These are phyloP conservation scores for Patagioenas fasciata DNA, from an alignment of 2,113 vertebrate species.

Conservation along the genomic window DNA sequence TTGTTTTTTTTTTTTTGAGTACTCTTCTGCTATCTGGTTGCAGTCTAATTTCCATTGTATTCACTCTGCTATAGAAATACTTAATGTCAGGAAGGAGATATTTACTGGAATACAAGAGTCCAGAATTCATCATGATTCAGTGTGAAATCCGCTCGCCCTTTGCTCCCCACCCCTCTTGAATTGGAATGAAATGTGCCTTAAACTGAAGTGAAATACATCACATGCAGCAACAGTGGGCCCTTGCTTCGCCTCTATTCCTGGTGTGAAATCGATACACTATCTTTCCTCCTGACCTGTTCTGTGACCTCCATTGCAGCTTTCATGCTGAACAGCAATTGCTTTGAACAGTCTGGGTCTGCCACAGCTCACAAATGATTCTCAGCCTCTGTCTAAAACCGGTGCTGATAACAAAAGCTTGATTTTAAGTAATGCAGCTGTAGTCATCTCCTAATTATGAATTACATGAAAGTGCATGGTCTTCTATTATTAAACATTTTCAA, in stretches of 20 bases:
- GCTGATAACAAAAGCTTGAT: constrained; percentile 80
- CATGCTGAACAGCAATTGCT: constrained; percentile 89
- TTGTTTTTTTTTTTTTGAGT: neutral
- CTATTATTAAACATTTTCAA: constrained; percentile 77
- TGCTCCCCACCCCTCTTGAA: constrained; percentile 81
- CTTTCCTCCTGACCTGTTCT: constrained; percentile 88
- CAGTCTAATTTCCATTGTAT: constrained; percentile 76
- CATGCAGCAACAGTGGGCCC: constrained; percentile 77
- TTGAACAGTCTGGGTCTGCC: constrained; percentile 85
- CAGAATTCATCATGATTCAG: constrained; percentile 87
- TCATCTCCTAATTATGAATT: constrained; percentile 86
- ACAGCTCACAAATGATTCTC: constrained; percentile 82
- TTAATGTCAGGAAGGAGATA: constrained; percentile 79
- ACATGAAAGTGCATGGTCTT: constrained; percentile 76
- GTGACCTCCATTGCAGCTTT: constrained; percentile 89
- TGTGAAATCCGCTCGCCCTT: constrained; percentile 84
- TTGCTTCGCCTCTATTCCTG: constrained; percentile 80
- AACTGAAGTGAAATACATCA: constrained; percentile 86
- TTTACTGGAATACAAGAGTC: constrained; percentile 81
- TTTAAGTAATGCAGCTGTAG: constrained; percentile 79
- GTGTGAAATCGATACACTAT: constrained; percentile 93
- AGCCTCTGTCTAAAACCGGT: constrained; percentile 81
- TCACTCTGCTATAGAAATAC: constrained; percentile 73
- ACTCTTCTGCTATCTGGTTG: constrained; percentile 1
- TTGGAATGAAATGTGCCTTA: constrained; percentile 86